Evolutionary conservation across 1,140 invertebrate genomes (phyloP), one percentile per base, ranked within the genome.

Genomic region (Zaprionus davidi): DNA sequence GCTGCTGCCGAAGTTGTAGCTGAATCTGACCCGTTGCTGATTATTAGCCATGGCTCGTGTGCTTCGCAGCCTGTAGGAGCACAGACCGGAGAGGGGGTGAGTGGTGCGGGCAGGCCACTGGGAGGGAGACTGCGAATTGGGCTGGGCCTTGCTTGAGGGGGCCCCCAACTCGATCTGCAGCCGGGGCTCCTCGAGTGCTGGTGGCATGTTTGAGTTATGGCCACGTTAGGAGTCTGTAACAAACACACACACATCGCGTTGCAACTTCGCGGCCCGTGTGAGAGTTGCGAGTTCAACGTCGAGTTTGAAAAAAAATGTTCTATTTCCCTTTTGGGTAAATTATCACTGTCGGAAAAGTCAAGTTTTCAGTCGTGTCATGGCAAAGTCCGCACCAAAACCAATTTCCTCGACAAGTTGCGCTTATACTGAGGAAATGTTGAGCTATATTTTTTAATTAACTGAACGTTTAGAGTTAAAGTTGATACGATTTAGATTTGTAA

Each of bases 121-220:
- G 34, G 26, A 57, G 46, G 34, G 26, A 57, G 46, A 26, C 70
- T 59, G 53, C 13, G 51, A 46, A 36, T 57, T 44, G 70, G 57
- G 46, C 59, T 71, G 67, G 59, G 31, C 36, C 17, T 7, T 13
- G 24, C 15, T 17, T 44, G 51, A 34, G 24, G 51, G 24, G 44
- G 24, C 31, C 76, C 74, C 46, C 46, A 51, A 13, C 46, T 51
- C 20, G 46, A 51, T 20, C 46, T 13, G 46, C n/a, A 51, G 46
- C 12, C 46, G 20, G 9, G 41, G 41, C 41, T 46, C n/a, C 7
- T 17, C 41, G 41, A 51, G 75, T 81, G 75, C 71, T 82, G 82
- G 82, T 85, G 82, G 82, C 82, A 86, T 86, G 82, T 75, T 79
- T 86, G 84, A 86, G 84, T 86, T 86, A 86, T 86, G 83, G 81